A percentile compares a stretch with the other conserved stretches of the same genome.
Evolutionary conservation across 1,140 invertebrate genomes (phyloP).

Genomic region (Zaprionus lachaisei): DNA sequence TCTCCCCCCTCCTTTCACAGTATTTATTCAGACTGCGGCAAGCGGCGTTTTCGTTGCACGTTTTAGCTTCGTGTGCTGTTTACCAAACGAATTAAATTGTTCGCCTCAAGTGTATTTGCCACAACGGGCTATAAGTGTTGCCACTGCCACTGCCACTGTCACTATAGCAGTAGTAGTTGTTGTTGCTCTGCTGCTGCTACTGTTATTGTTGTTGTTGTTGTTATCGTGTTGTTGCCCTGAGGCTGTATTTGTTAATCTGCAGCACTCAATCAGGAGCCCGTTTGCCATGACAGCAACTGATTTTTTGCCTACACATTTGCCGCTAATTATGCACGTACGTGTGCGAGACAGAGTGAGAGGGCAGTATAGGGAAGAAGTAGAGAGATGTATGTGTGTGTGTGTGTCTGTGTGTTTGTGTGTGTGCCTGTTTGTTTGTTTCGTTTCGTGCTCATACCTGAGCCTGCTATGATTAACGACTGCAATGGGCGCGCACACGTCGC

Average conservation of each 20-base stretch:
- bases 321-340: constrained; percentile 74
- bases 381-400: constrained; percentile 9
- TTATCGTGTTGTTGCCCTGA: constrained; percentile 40
- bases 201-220: constrained; percentile 21
- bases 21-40: constrained; percentile 66
- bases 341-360: constrained; percentile 8
- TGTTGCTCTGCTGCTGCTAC: constrained; percentile 24
- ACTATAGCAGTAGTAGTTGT: constrained; percentile 16
- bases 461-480: constrained; percentile 71
- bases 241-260: constrained; percentile 77
- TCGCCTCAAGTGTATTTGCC: constrained; percentile 75
- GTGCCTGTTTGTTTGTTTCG: constrained; percentile 59
- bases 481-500: constrained; percentile 46
- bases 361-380: background rate
- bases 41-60: constrained; percentile 29
- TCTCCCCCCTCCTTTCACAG: background rate
- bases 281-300: constrained; percentile 50
- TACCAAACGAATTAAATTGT: constrained; percentile 82
- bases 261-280: constrained; percentile 69
- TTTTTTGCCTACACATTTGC: constrained; percentile 46
- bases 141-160: constrained; percentile 21
- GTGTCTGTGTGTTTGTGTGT: constrained; percentile 35
- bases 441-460: constrained; percentile 31
- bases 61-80: constrained; percentile 63
- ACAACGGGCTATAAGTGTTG: constrained; percentile 48